These are phyloP conservation scores for Metallyticus violacea DNA, from an alignment of 2,888 invertebrate species.

Conservation along the genomic window DNA sequence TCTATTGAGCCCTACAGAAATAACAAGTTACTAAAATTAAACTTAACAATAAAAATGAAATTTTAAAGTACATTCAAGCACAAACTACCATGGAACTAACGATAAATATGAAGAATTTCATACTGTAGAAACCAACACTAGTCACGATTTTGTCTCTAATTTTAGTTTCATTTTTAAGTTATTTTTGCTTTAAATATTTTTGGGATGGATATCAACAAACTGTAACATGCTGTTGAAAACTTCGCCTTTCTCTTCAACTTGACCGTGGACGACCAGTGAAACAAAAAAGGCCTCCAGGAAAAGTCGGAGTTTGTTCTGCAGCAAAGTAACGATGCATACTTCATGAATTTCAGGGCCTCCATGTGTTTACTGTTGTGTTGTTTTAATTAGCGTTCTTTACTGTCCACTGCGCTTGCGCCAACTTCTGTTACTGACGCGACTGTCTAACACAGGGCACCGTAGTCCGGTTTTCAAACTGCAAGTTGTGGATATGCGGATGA, in stretches of 20 bases:
- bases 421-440: background rate
- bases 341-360: background rate
- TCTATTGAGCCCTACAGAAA: too few relatives aligned
- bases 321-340: constrained; percentile 8
- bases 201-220: too few relatives aligned
- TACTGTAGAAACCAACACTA: too few relatives aligned
- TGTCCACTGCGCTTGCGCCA: background rate
- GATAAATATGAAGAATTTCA: too few relatives aligned
- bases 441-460: background rate
- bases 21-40: too few relatives aligned
- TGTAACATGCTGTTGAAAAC: background rate
- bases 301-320: background rate
- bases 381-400: constrained; percentile 2
- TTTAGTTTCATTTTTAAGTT: too few relatives aligned
- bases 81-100: too few relatives aligned
- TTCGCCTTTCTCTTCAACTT: background rate
- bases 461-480: constrained; percentile 17
- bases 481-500: constrained; percentile 13
- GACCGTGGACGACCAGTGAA: background rate
- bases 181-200: too few relatives aligned
- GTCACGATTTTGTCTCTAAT: too few relatives aligned
- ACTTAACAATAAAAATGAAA: too few relatives aligned
- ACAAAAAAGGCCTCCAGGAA: background rate
- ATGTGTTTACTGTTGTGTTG: background rate
- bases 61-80: too few relatives aligned